Conservation (phyloP, 2,113 vertebrate genomes). For the Megaptera novaeangliae region DNA sequence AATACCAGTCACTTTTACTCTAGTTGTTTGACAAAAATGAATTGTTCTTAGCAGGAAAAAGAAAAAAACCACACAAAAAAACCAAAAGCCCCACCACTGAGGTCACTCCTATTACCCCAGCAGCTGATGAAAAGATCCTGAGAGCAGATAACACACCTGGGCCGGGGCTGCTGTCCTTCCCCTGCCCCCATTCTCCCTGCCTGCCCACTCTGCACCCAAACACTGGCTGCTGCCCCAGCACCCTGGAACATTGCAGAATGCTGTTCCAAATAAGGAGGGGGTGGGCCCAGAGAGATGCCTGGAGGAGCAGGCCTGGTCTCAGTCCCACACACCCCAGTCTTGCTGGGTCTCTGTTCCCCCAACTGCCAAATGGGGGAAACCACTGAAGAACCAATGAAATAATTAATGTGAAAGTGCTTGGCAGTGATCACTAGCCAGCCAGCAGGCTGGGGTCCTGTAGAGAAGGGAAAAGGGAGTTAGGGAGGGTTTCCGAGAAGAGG, state of each 20-base stretch:
- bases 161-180: not conserved
- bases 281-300: not conserved
- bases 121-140: not conserved
- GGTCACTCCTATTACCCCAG: not conserved
- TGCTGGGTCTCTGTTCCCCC: not conserved
- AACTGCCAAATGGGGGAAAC: not conserved
- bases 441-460: not conserved
- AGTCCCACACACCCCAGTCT: not conserved
- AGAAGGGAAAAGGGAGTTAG: not conserved
- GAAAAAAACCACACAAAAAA: not conserved
- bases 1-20: not conserved
- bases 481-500: not conserved
- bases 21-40: conserved; percentile 7
- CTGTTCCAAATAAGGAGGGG: not conserved
- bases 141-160: not conserved
- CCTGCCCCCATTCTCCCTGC: not conserved
- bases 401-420: not conserved
- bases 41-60: conserved; percentile 37
- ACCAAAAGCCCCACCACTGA: not conserved
- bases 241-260: not conserved
- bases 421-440: not conserved
- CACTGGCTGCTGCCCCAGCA: no score
- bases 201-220: not conserved
- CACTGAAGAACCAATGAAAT: not conserved
- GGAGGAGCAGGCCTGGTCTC: not conserved